Percentiles rank a stretch among this genome's conserved stretches.
Conservation (phyloP, 1,140 invertebrate species). For the Heliconius melpomene region DNA sequence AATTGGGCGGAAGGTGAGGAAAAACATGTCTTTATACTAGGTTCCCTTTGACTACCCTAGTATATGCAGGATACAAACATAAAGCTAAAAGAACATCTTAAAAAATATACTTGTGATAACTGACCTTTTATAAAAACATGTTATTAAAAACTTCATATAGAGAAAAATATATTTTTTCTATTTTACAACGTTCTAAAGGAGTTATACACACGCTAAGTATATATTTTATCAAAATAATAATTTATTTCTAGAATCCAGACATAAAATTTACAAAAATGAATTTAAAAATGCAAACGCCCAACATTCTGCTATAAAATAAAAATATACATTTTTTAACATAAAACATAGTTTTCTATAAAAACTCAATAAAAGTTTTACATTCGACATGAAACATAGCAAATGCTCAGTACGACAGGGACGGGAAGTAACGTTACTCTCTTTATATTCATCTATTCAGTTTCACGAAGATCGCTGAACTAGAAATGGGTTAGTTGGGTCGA, state of each 20-base stretch:
- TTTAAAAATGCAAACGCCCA: no score
- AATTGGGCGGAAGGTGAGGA: no score
- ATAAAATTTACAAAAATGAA: no score
- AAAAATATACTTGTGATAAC: no score
- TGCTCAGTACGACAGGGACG: background rate
- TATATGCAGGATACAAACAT: no score
- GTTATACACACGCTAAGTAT: background rate
- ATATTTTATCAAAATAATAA: no score
- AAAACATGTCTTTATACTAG: no score
- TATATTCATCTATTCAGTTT: slow-evolving; percentile 26
- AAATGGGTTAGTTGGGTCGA: slow-evolving; percentile 14
- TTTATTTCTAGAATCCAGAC: no score
- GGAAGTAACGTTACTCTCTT: slow-evolving; percentile 11
- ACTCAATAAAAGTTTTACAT: background rate
- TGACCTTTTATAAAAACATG: no score
- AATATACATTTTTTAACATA: background rate
- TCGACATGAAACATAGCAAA: background rate
- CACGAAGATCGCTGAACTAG: slow-evolving; percentile 22
- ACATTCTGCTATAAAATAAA: no score
- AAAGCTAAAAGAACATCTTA: no score
- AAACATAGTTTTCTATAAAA: background rate
- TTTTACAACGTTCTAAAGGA: background rate
- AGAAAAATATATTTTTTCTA: background rate
- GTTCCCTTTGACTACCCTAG: no score
- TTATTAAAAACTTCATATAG: background rate